phyloP scores from a whole-genome alignment of 2,888 invertebrate species.

The Hecatera dysodea region DNA sequence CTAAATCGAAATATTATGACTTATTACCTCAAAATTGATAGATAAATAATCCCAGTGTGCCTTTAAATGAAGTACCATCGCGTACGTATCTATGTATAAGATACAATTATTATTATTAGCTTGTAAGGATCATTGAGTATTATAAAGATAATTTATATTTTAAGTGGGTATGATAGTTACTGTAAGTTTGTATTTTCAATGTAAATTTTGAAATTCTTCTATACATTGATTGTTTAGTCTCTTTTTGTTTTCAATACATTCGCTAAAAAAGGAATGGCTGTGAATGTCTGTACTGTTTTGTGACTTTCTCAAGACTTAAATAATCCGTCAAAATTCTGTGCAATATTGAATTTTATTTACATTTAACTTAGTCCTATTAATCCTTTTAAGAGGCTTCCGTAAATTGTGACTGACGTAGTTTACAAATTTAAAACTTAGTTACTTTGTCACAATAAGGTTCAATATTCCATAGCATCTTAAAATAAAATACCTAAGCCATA shows the following conservation, averaged over 20 bases:
- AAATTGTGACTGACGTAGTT: not conserved
- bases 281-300: slow-evolving; percentile 20
- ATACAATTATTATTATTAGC: slow-evolving; percentile 39
- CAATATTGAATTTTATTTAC: slow-evolving; percentile 42
- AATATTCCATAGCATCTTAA: slow-evolving; percentile 9
- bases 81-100: not conserved
- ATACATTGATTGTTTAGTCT: slow-evolving; percentile 26
- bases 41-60: slow-evolving; percentile 36
- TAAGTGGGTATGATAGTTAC: slow-evolving; percentile 41
- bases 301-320: not conserved
- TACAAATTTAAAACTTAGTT: not conserved
- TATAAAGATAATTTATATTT: slow-evolving; percentile 54
- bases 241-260: slow-evolving; percentile 44
- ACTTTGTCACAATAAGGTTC: slow-evolving; percentile 25
- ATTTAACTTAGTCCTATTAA: not conserved
- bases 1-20: slow-evolving; percentile 35
- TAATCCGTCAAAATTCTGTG: slow-evolving; percentile 7
- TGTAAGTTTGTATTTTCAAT: slow-evolving; percentile 23
- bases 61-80: slow-evolving; percentile 16
- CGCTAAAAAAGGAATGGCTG: slow-evolving; percentile 40
- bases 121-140: slow-evolving; percentile 62
- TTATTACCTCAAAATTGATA: not conserved
- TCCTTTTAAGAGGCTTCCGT: not conserved
- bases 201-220: slow-evolving; percentile 15
- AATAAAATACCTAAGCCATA: not conserved